Base-by-base conservation (phyloP, 1,140 invertebrate genomes). In the Nilaparvata lugens region DNA sequence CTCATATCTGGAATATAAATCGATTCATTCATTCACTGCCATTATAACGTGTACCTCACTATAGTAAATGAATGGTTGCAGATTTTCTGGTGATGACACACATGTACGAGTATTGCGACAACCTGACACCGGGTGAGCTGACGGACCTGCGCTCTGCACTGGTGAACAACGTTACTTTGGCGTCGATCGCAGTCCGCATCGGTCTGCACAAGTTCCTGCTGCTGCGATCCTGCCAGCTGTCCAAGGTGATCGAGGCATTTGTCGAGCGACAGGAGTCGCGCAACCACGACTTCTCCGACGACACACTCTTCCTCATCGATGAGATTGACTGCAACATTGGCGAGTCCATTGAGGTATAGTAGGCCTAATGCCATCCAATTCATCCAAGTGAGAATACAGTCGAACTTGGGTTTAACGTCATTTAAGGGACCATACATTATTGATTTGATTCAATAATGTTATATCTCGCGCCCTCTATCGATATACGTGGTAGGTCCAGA, bases 151-250 rank as follows among this genome's bases (percentile, higher is more conserved):
- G 95, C 28, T 95, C 94, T 14, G 91, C 95, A 0, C 75, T 98
- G 0, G 95, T 98, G 0, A 98, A 98, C 70, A 98, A 98, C 70
- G 85, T 90, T 56, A 97, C 93, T 0, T 94, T 98, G 72, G 93
- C 91, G 0, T 88, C 88, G 38, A 79, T 96, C 31, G 81, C 88
- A 52, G 92, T 97, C n/a, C 84, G 90, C 64, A 82, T 89, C 74
- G 83, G 85, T 13, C 83, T 93, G 23, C 88, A 93, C 67, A 85
- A 84, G 58, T 84, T 81, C 63, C 70, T 95, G 9, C 79, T 84
- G 52, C 74, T 78, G 2, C 75, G 83, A 51, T 84, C 86, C 56
- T 79, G 82, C 0, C 65, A 75, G 2, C 72, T 96, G 1, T 80
- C 83, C 48, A 76, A 82, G 40, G 77, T 82, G 3, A 88, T 96